Evolutionary conservation across 2,888 invertebrate species (phyloP).

Genomic region (Pyrrhosoma nymphula): DNA sequence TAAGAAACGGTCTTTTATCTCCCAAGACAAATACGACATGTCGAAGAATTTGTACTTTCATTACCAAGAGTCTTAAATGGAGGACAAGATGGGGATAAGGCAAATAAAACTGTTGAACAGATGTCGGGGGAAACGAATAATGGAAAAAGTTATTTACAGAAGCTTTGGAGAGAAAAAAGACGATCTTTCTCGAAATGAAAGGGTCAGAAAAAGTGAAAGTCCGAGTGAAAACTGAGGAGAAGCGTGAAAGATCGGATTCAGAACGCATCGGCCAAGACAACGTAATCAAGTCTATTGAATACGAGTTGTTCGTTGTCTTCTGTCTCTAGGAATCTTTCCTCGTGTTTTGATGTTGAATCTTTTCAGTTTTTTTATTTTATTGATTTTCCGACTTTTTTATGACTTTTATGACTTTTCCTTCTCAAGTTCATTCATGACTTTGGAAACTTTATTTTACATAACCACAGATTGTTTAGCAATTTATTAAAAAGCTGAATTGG

Average conservation of each 20-base stretch:
- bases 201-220: background rate
- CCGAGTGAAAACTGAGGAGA: background rate
- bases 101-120: background rate
- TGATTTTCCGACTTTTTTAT: too few relatives aligned
- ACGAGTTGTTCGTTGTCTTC: too few relatives aligned
- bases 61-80: background rate
- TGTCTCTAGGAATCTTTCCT: too few relatives aligned
- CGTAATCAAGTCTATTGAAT: background rate
- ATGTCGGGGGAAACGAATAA: background rate
- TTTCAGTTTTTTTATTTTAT: too few relatives aligned
- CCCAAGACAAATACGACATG: background rate
- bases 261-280: background rate
- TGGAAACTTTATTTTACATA: too few relatives aligned
- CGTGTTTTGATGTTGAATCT: too few relatives aligned
- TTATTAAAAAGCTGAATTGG: too few relatives aligned
- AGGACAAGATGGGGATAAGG: background rate
- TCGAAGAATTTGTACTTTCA: background rate
- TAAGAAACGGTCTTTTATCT: background rate
- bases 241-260: background rate
- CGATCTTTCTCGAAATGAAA: background rate
- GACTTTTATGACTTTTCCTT: too few relatives aligned
- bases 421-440: too few relatives aligned
- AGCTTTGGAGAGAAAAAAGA: background rate
- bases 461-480: too few relatives aligned
- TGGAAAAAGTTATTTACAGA: background rate